These are phyloP conservation scores for Brachymystax lenok DNA, from an alignment of 2,797 vertebrate genomes.

Conservation along the genomic window DNA sequence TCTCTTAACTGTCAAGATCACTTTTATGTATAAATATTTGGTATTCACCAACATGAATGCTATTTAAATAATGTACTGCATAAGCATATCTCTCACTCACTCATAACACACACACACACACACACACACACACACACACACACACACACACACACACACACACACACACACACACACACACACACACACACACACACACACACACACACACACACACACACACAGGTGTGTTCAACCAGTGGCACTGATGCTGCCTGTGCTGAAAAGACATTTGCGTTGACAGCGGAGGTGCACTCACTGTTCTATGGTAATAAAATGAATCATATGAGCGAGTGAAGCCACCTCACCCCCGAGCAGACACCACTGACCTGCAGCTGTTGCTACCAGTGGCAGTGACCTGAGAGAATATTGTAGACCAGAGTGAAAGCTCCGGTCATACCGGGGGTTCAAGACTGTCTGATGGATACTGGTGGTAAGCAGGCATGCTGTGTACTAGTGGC, in stretches of 20 bases:
- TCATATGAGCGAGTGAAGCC: slow-evolving; percentile 33
- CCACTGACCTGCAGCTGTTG: slow-evolving; percentile 34
- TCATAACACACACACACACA: not conserved
- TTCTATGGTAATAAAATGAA: slow-evolving; percentile 30
- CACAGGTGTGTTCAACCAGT: slow-evolving; percentile 60
- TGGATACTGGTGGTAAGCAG: slow-evolving; percentile 19
- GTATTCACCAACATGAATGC: not conserved
- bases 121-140: not conserved
- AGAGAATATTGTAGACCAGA: slow-evolving; percentile 12
- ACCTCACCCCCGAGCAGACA: slow-evolving; percentile 18
- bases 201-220: slow-evolving; percentile 15
- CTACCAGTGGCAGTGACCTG: slow-evolving; percentile 26
- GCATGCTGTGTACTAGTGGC: slow-evolving; percentile 23
- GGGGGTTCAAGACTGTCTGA: slow-evolving; percentile 37
- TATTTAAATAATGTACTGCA: not conserved
- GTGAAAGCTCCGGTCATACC: slow-evolving; percentile 14
- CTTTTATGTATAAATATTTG: slow-evolving; percentile 20
- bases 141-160: not conserved
- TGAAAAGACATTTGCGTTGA: slow-evolving; percentile 40
- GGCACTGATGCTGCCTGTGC: slow-evolving; percentile 50
- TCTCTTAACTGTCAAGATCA: not conserved
- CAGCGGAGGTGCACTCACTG: slow-evolving; percentile 20
- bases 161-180: not conserved
- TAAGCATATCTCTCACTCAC: not conserved
- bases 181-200: slow-evolving; percentile 26